Base-by-base conservation (phyloP, 2,888 invertebrate species). In the Zaprionus obscuricornis region DNA sequence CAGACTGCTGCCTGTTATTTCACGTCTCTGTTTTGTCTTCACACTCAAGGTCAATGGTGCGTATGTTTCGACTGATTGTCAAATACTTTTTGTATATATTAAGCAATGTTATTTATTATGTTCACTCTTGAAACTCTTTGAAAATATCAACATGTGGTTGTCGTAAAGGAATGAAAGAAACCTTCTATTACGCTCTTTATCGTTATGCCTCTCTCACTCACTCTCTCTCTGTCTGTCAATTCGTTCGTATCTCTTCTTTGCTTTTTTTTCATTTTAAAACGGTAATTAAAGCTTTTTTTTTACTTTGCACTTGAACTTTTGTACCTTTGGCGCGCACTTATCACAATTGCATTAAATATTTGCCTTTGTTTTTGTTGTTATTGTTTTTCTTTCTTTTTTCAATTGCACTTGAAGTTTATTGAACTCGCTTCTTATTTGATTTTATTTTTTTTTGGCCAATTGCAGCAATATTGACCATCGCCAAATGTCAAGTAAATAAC, bases 111-210 rank as follows among this genome's bases (percentile, higher is more conserved):
- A n/a, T n/a, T n/a, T n/a, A n/a, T n/a, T n/a, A 26, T 11, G 6
- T 42, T 22, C 40, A 33, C 20, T 33, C 34, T 40, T 20, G 26
- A 37, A 13, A 46, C 34, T 55, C 40, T 66, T 59, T 60, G 45
- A 54, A 63, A 31, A 27, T 43, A 46, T 77, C 84, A 84, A 78
- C 78, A 78, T 78, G 78, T 78, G 84, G 75, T 82, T 77, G 47
- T 33, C 60, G 49, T 29, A 18, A 45, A 66, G n/a, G n/a, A n/a
- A n/a, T n/a, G n/a, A 64, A 49, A 45, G 33, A 54, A 64, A 64
- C 46, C 3, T 20, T 13, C 36, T 16, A 20, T 26, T 5, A n/a
- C 27, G 39, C 43, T 50, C 27, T 62, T 43, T 45, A 33, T 24
- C 37, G 33, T 64, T 39, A 47, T 24, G 16, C 16, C 24, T 14